Evolutionary conservation across 2,888 invertebrate species (phyloP), one percentile per base, ranked within the genome.

Genomic region (Oeneis ivallda): DNA sequence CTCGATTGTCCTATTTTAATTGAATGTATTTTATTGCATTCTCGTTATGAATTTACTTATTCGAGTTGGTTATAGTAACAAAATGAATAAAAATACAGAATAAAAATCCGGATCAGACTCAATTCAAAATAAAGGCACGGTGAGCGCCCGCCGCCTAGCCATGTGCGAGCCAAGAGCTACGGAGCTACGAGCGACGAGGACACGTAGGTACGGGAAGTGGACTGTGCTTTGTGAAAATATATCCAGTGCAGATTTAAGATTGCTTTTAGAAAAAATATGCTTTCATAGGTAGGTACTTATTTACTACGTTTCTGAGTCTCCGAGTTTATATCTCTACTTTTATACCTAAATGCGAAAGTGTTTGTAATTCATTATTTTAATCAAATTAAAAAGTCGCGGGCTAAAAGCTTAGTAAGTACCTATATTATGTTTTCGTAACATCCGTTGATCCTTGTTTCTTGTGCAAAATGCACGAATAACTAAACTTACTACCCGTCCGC

Each of bases 1-100:
- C 62, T 62, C 17, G 45, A 53, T 62, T 62, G 62, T 62, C 32
- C 53, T 54, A 54, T 62, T 53, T 54, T 62, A 62, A 62, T 62
- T 62, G 62, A 54, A 53, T 45, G 54, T 54, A 45, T 62, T 62
- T 53, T 62, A 62, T 62, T 34, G 43, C 39, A 52, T 61, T 49
- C 57, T 34, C 34, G 45, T 34, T 10, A 45, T 58, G 15, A 47
- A 32, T 17, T 15, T 43, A 26, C 13, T 59, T 53, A 53, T 9
- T 37, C 15, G 54, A 47, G 17, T 47, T 8, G 8, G 45, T 15
- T 47, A 47, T 8, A 37, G 53, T 37, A 37, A 56, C 34, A 10
- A 15, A 56, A 41, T 13, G 19, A 13, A 37, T 37, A 56, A 41
- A 41, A 56, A 17, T 53, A 34, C 37, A 53, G 32, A 53, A 15